Percentiles rank a stretch among this genome's conserved stretches.
Evolutionary conservation across 2,888 invertebrate species (phyloP).

Genomic region (Gari tellinella): DNA sequence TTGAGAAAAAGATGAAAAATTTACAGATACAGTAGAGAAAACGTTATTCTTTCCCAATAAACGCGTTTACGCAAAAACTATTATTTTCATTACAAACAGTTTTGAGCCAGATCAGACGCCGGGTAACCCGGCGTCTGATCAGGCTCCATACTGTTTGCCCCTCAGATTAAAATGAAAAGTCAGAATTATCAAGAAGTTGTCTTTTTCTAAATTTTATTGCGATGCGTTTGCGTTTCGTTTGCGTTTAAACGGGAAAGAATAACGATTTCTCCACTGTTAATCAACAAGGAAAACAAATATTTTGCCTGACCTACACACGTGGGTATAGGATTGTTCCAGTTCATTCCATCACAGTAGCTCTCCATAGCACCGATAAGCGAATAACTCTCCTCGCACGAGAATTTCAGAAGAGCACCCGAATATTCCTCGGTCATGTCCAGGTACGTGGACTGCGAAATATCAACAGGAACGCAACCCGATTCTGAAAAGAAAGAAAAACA

Average conservation of each 20-base stretch:
- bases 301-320: constrained; percentile 61
- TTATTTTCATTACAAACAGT: no score
- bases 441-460: constrained; percentile 15
- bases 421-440: constrained; percentile 48
- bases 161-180: no score
- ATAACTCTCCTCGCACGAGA: constrained; percentile 63
- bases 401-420: constrained; percentile 64
- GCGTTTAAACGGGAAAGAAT: not conserved
- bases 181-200: no score
- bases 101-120: no score
- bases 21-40: no score
- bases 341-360: constrained; percentile 67
- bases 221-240: not conserved
- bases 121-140: no score
- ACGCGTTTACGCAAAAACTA: no score
- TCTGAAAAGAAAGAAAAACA: constrained; percentile 28
- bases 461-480: constrained; percentile 46
- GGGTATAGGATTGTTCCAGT: constrained; percentile 66
- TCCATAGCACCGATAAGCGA: constrained; percentile 62
- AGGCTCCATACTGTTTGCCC: no score
- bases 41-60: no score
- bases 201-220: no score
- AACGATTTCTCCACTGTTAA: not conserved
- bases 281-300: not conserved
- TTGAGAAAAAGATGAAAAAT: no score